A percentile compares a stretch with the other conserved stretches of the same genome.
These are phyloP conservation scores for Apostichopus parvimensis DNA, from an alignment of 35 echinoderm and acorn worm species.

Conservation along the genomic window DNA sequence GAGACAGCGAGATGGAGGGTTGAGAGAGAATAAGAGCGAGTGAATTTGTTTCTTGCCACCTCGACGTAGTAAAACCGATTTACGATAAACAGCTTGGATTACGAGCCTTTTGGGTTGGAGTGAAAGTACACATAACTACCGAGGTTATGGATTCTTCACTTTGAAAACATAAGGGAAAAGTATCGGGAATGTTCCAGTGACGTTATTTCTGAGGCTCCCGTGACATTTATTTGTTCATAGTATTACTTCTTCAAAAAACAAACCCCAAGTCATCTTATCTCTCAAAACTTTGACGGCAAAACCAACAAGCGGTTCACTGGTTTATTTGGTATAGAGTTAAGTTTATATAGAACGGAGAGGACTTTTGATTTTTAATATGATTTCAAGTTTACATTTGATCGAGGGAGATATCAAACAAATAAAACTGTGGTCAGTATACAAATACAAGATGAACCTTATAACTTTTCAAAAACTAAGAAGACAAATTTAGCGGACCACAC, in stretches of 20 bases:
- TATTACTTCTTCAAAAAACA: conserved; percentile 58
- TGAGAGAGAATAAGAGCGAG: background rate
- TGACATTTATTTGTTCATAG: conserved; percentile 52
- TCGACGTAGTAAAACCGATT: conserved; percentile 50
- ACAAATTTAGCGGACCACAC: conserved; percentile 12
- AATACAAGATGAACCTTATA: background rate
- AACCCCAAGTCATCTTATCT: conserved; percentile 25
- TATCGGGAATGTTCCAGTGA: conserved; percentile 35
- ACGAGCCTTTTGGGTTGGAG: conserved; percentile 37
- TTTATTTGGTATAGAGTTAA: background rate
- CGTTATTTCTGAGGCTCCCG: conserved; percentile 9
- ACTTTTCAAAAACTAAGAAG: background rate
- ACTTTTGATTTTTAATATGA: conserved; percentile 1
- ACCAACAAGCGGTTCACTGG: conserved; percentile 33
- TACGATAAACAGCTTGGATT: conserved; percentile 52
- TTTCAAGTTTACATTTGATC: conserved; percentile 28
- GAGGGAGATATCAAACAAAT: background rate
- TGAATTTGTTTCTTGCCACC: conserved; percentile 21
- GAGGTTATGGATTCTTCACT: conserved; percentile 15
- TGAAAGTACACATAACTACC: conserved; percentile 48
- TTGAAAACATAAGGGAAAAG: background rate
- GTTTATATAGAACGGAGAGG: conserved; percentile 11
- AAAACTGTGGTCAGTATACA: conserved; percentile 33
- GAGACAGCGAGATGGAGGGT: too few relatives aligned
- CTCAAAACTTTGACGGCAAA: conserved; percentile 11